Conservation (phyloP, 2,113 vertebrate species). For the Corynorhinus townsendii region DNA sequence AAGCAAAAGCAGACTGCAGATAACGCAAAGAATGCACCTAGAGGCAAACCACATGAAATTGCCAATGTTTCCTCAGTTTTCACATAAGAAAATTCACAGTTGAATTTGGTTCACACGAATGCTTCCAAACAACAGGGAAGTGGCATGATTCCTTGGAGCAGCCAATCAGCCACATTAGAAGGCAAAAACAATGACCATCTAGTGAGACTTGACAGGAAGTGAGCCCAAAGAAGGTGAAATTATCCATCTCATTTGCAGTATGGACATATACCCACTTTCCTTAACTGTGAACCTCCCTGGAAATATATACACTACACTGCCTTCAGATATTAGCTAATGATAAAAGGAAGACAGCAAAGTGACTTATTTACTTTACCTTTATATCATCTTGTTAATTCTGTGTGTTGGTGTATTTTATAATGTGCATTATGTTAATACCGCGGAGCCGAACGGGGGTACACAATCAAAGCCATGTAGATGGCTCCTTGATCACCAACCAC, state of each 20-base stretch:
- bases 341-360: neutral
- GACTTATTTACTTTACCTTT: neutral
- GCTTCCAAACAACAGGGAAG: neutral
- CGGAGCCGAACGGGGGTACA: accelerated
- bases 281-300: neutral
- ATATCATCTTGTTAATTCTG: neutral
- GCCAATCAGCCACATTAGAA: neutral
- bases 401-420: neutral
- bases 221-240: neutral
- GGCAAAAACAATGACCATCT: neutral
- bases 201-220: neutral
- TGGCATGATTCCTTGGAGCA: neutral
- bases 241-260: neutral
- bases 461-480: neutral
- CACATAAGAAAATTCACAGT: neutral
- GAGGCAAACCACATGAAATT: neutral
- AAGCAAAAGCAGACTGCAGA: neutral
- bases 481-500: accelerated
- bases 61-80: neutral
- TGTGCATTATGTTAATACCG: accelerated
- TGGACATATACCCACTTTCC: too few species aligned
- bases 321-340: neutral
- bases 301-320: neutral
- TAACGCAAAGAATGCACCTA: neutral
- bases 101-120: neutral